These are phyloP conservation scores for Siderastrea radians DNA, from an alignment of 92 coral and sea anemone genomes.

Conservation along the genomic window DNA sequence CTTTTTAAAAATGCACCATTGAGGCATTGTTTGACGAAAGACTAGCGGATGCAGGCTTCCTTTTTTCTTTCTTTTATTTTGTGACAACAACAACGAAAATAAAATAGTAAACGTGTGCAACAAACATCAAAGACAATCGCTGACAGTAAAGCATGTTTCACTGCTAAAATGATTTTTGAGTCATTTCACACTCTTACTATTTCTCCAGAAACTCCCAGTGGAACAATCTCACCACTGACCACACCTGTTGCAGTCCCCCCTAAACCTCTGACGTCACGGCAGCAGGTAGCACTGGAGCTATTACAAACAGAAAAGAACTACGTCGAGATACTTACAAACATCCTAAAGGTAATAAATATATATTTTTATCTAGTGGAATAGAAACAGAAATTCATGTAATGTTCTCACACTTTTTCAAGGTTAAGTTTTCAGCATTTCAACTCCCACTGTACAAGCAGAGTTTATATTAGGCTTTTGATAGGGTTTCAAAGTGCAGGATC, in stretches of 20 bases:
- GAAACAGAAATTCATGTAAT: background rate
- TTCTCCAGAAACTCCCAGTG: slow-evolving; percentile 73
- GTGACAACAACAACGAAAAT: background rate
- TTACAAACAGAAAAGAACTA: slow-evolving; percentile 97
- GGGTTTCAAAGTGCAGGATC: too few species aligned
- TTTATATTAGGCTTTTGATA: too few species aligned
- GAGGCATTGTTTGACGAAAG: too few species aligned
- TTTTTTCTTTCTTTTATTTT: too few species aligned
- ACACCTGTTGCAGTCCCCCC: slow-evolving; percentile 79
- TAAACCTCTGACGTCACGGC: slow-evolving; percentile 93
- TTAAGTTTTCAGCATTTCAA: too few species aligned
- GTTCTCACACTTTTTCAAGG: background rate
- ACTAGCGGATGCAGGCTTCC: too few species aligned
- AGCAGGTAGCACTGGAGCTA: slow-evolving; percentile 95
- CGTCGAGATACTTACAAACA: slow-evolving; percentile 89
- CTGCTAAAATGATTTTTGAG: too few species aligned
- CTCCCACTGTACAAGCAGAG: too few species aligned
- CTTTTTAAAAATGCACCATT: too few species aligned
- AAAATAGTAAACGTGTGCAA: background rate
- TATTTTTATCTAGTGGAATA: too few species aligned
- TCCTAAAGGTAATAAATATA: slow-evolving; percentile 80
- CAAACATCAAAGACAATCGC: too few species aligned
- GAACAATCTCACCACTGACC: slow-evolving; percentile 76
- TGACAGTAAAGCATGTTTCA: background rate
- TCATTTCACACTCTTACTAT: background rate